Percentiles rank a stretch among this genome's conserved stretches.
phyloP scores from a whole-genome alignment of 2,113 vertebrate genomes.

The Pimephales promelas region DNA sequence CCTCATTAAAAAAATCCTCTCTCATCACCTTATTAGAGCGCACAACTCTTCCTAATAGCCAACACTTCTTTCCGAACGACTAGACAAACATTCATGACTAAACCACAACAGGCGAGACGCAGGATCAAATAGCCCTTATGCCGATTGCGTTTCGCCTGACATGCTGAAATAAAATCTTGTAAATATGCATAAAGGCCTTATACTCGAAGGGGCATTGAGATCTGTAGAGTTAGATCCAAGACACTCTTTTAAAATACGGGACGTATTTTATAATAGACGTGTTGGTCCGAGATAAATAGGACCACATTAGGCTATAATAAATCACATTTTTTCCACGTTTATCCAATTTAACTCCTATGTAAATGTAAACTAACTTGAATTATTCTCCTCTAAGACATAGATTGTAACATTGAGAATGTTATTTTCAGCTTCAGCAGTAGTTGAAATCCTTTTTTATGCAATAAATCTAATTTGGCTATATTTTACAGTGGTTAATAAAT shows the following conservation, averaged over 20 bases:
- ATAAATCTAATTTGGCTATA: no score
- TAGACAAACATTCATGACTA: constrained; percentile 72
- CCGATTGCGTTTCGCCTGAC: constrained; percentile 75
- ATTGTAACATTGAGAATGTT: not conserved
- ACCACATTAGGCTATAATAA: not conserved
- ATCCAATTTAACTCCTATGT: not conserved
- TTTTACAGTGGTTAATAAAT: no score
- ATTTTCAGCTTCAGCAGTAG: not conserved
- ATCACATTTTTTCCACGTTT: not conserved
- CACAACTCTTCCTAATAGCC: constrained; percentile 53
- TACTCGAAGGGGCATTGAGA: constrained; percentile 50
- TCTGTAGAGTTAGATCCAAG: not conserved
- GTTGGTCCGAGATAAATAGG: not conserved
- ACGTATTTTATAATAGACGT: not conserved
- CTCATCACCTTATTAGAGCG: constrained; percentile 60
- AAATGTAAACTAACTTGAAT: not conserved
- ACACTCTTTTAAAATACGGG: not conserved
- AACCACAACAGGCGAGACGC: constrained; percentile 49
- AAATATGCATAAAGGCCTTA: constrained; percentile 56
- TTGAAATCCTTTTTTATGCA: not conserved
- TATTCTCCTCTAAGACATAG: not conserved
- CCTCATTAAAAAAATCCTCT: constrained; percentile 36
- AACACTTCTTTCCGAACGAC: constrained; percentile 73
- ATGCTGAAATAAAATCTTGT: constrained; percentile 67
- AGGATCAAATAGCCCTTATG: constrained; percentile 70